Evolutionary conservation across 2,113 vertebrate genomes (phyloP).

Genomic region (Zosterops pallidus): DNA sequence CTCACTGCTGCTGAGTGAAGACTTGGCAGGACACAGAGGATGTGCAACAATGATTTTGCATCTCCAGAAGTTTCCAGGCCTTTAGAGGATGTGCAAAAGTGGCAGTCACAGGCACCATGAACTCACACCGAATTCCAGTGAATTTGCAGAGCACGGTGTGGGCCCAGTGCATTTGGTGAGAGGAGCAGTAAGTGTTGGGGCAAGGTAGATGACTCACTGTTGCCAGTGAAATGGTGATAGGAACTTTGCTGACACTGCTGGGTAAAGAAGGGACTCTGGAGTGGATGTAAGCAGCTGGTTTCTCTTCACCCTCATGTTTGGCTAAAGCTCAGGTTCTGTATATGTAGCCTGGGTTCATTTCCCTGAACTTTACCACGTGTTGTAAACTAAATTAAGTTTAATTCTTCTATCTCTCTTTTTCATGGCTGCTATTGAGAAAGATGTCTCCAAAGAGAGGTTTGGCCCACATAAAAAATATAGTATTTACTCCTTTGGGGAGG

Average conservation of each 20-base stretch:
- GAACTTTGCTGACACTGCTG: neutral
- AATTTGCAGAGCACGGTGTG: accelerated
- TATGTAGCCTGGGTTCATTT: neutral
- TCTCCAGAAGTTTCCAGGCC: neutral
- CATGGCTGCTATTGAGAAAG: neutral
- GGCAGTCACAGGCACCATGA: neutral
- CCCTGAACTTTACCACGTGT: neutral
- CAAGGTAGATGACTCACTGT: accelerated
- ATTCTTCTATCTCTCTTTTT: neutral
- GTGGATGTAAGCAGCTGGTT: neutral
- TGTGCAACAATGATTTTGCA: neutral
- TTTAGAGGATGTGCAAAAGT: neutral
- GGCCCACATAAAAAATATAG: neutral
- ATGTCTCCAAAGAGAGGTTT: neutral
- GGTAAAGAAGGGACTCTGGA: neutral
- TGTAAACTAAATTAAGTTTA: neutral
- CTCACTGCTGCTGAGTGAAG: neutral
- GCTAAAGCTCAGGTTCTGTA: neutral
- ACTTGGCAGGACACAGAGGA: neutral
- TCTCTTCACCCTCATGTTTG: neutral
- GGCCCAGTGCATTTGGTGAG: neutral
- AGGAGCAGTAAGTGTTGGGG: accelerated
- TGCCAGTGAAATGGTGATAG: neutral
- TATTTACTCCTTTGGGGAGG: neutral
- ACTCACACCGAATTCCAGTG: neutral